Evolutionary conservation across 2,797 vertebrate species (phyloP).

Genomic region (Peromyscus nudipes): DNA sequence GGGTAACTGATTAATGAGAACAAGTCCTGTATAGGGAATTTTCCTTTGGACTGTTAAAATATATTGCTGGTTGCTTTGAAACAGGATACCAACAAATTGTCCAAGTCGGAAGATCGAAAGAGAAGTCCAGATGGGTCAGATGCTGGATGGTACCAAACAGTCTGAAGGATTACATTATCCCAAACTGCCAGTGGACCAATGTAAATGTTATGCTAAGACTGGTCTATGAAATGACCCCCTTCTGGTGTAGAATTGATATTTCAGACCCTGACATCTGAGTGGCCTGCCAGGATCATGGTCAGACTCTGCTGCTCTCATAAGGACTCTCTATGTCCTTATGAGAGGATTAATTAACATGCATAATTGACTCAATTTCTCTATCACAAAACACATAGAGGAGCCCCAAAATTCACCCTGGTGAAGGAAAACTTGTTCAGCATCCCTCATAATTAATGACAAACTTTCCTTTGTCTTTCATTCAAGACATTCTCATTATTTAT

Average conservation of each 20-base stretch:
- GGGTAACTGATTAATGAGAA: neutral
- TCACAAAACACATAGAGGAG: neutral
- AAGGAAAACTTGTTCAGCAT: too few species aligned
- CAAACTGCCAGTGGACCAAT: neutral
- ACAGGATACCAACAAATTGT: neutral
- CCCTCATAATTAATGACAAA: neutral
- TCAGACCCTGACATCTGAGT: neutral
- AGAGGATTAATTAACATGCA: neutral
- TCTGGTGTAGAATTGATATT: neutral
- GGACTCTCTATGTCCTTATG: too few species aligned
- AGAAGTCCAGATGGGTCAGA: too few species aligned
- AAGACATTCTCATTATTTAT: neutral
- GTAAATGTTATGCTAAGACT: neutral
- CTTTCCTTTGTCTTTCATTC: neutral
- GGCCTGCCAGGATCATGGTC: neutral
- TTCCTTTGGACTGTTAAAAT: neutral
- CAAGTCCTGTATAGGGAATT: rapidly evolving
- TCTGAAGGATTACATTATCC: neutral
- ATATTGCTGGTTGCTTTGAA: neutral
- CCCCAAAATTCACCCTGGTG: rapidly evolving
- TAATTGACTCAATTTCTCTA: neutral
- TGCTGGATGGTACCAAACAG: neutral
- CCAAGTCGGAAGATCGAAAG: neutral
- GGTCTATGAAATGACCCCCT: neutral
- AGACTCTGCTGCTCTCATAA: neutral